Conservation (phyloP, 2,888 invertebrate species). For the Caenorhabditis wallacei region DNA sequence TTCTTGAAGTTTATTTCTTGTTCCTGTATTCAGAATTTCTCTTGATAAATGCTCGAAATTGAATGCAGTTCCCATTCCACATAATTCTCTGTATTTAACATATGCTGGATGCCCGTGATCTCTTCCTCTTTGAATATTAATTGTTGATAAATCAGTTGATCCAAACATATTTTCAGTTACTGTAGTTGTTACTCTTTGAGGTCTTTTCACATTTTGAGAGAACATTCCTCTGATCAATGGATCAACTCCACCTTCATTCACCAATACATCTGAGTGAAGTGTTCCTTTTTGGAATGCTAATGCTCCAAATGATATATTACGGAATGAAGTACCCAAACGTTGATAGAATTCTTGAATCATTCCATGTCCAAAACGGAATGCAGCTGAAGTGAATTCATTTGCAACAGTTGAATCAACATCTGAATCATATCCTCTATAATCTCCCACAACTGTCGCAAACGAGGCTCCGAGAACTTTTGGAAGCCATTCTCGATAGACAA, state of each 20-base stretch:
- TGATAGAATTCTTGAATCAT: constrained; percentile 91
- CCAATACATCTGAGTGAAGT: constrained; percentile 87
- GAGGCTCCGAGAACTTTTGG: constrained; percentile 90
- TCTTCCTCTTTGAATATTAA: constrained; percentile 94
- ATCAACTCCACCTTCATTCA: constrained; percentile 91
- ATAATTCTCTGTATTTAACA: constrained; percentile 91
- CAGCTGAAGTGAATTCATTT: constrained; percentile 97
- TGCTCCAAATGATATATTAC: constrained; percentile 89
- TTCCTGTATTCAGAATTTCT: constrained; percentile 78
- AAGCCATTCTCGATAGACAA: constrained; percentile 88
- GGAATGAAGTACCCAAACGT: constrained; percentile 90
- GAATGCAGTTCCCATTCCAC: constrained; percentile 89
- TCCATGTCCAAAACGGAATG: constrained; percentile 94
- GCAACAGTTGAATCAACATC: constrained; percentile 91
- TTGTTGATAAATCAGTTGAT: constrained; percentile 91
- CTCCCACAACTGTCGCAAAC: constrained; percentile 89
- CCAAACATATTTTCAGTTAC: constrained; percentile 91
- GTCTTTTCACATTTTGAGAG: constrained; percentile 75
- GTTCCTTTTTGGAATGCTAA: constrained; percentile 94
- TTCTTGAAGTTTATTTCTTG: constrained; percentile 75
- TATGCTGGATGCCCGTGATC: constrained; percentile 93
- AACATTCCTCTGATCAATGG: constrained; percentile 87
- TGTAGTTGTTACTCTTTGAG: constrained; percentile 92
- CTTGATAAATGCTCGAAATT: constrained; percentile 86
- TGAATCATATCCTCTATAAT: constrained; percentile 91